Base-by-base conservation (phyloP, 2,888 invertebrate species). In the Dioctria linearis region DNA sequence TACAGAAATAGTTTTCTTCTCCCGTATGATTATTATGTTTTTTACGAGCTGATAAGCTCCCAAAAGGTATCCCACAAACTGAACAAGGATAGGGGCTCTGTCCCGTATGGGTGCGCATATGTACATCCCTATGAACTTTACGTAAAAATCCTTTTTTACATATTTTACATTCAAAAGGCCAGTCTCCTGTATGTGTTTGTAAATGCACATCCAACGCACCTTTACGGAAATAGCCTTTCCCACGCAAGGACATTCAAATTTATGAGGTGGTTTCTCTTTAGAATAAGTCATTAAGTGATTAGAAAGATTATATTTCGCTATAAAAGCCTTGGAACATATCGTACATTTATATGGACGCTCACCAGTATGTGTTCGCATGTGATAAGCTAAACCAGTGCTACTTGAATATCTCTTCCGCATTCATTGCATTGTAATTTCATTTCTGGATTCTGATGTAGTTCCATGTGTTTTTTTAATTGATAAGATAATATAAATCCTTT, bases 61-160 rank as follows among this genome's bases (percentile, higher is more conserved):
- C 42, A 46, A 82, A 82, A 5, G 46, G 6, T n/a, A 59, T 78
- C 4, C 59, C 71, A 66, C 82, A 82, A 37, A n/a, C 25, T 37
- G 69, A 49, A 75, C 82, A 82, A 57, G 63, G 54, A 46, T 73
- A 82, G 43, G 82, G 82, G 42, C 71, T 79, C 49, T 82, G 81
- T 8, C 81, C 81, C 8, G 82, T 81, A 54, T 82, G 82, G 46
- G 63, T 80, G 25, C 81, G 54, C 71, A 73, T 81, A 67, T 82
- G 82, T 2, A 80, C 81, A 6, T 73, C 81, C 25, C 81, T 59
- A 80, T 82, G 82, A 0, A 78, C 69, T 13, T 76, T 76, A 9
- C 80, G 59, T 8, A 82, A 51, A 40, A 80, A 82, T 57, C 43
- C 40, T 43, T 80, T 80, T n/a, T 75, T 63, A 49, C 81, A 82